Evolutionary conservation across 30 jellyfish, hydroid and myxozoan species (phyloP), one percentile per base, ranked within the genome.

Genomic region (Morbakka virulenta): DNA sequence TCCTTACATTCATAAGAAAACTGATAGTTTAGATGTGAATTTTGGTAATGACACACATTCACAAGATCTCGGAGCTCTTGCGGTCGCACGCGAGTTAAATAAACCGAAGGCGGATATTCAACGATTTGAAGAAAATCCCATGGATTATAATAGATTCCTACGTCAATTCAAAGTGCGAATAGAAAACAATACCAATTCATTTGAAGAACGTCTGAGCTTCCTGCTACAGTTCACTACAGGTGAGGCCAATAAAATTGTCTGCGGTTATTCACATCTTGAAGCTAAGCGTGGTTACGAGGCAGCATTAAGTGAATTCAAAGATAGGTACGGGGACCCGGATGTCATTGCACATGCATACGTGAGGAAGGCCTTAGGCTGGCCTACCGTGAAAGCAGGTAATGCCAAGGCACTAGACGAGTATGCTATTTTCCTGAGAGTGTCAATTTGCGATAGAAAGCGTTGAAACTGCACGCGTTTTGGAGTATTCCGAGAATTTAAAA

Each of bases 161-260:
- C 30, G 86, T 49, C 86, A 74, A 32, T n/a, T 28, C 21, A 52
- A 6, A 52, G 41, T 69, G 41, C 41, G 81, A 69, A 69, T 69
- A 69, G 81, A 69, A 69, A 69, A 69, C 41, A 69, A 32, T 52
- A 29, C 77, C 86, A 74, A 52, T 32, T 76, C n/a, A n/a, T n/a
- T 52, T 74, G 86, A 74, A 76, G 86, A 74, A 74, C 57, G 41
- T 48, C 57, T 74, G 86, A 68, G 77, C 33, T 74, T 21, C 35
- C 77, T 52, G 41, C 77, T 52, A 53, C 86, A 74, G 86, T 74
- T 1, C 62, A 74, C 86, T 17, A 29, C 69, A 3, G 79, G 87
- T 61, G 87, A 76, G 47, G 87, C 87, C 36, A 69, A 76, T 76
- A 77, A 79, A 2, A 61, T 76, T 76, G 87, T 76, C 28, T 26